Base-by-base conservation (phyloP, 2,888 invertebrate species). In the Didymodactylos carnosus region DNA sequence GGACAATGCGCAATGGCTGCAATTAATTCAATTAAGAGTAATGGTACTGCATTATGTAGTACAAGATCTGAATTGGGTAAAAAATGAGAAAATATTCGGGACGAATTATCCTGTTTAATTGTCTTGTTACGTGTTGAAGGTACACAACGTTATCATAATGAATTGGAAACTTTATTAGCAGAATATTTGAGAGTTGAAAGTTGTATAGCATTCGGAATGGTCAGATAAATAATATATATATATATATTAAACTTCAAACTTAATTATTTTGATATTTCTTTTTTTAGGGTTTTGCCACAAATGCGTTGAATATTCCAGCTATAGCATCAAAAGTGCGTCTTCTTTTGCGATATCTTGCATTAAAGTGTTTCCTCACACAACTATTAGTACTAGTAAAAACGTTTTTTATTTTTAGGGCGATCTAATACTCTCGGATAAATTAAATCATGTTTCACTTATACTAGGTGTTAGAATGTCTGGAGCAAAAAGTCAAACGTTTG, bases 381-480 rank as follows among this genome's bases (percentile, higher is more conserved):
- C 14, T n/a, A n/a, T n/a, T n/a, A n/a, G n/a, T n/a, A 19, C 19
- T 7, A 19, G 35, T 27, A 14, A 10, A 13, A 23, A 11, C 23
- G 2, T 27, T 10, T 35, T 89, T 91, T 35, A 5, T 16, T 35
- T 35, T 35, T 62, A 62, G 62, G 62, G 62, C 16, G 62, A 62
- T 81, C 86, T 97, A 77, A 92, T 94, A 76, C 85, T 97, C 27
- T 93, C 93, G 83, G 98, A 98, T 86, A 92, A 92, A 82, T 90
- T 91, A 83, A 98, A 98, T 86, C 98, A 98, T 84, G 94, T 95
- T 0, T 94, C 94, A 29, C 87, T 98, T 40, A 93, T 95, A 81
- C 87, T 97, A 73, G 97, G 98, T 2, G 87, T 94, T 80, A 87
- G 92, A 76, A 85, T 97, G 76, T 91, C 94, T 39, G 90, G 87